Evolutionary conservation across 2,113 vertebrate species (phyloP), one percentile per base, ranked within the genome.

Genomic region (Dromaius novaehollandiae): DNA sequence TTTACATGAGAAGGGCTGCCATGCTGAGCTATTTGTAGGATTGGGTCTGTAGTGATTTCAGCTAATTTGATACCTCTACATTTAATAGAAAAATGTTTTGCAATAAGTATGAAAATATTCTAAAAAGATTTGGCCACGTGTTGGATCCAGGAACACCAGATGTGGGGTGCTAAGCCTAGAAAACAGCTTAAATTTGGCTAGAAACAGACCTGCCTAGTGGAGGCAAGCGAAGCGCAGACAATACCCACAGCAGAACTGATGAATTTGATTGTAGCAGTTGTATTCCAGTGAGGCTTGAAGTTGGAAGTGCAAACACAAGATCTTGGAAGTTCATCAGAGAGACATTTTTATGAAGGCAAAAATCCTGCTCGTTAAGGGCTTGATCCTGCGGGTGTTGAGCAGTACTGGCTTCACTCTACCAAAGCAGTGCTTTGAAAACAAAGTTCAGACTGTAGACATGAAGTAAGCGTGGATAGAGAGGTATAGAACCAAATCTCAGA

Each of bases 241-340:
- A 21, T 36, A 56, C 30, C 63, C 25, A 8, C 5, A 13, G 0
- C 25, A 4, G 84, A 34, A 63, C n/a, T 28, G 28, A 11, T 30
- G 61, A 16, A 8, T 11, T 32, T 42, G 3, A 32, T 28, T n/a
- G 56, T 50, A 44, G 56, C 5, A 2, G 24, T 51, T 38, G 2
- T 0, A 5, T 30, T 34, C 55, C 48, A n/a, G 34, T 13, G 38
- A 68, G 51, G 3, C 19, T 19, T 40, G 19, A 26, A n/a, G 34
- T 38, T 26, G 44, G 86, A 68, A 25, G 51, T 50, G 30, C 38
- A 6, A 15, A 53, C 1, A 1, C 6, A 1, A 1, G 14, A 20
- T 19, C 53, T 28, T 5, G 20, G 42, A 65, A n/a, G 61, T 56
- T 74, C 36, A 3, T 4, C 10, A 36, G 13, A 13, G 44, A 48